These are phyloP conservation scores for Carterocephalus palaemon DNA, from an alignment of 2,888 invertebrate genomes.

Conservation along the genomic window DNA sequence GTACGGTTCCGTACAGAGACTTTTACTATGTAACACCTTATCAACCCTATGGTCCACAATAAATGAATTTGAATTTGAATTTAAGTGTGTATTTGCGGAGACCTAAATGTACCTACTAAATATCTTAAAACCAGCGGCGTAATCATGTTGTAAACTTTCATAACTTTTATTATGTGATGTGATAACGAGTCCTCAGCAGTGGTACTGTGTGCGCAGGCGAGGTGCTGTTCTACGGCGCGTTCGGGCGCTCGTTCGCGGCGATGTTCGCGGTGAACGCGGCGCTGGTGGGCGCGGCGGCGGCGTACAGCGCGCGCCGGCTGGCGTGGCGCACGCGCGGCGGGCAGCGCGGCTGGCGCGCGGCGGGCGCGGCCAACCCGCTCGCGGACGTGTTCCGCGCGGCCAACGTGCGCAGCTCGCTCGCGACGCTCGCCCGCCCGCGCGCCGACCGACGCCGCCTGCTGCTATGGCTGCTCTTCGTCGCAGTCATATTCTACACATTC, in stretches of 20 bases:
- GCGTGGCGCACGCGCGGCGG: conserved; percentile 84
- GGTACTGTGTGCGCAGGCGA: conserved; percentile 85
- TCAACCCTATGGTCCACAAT: too few relatives aligned
- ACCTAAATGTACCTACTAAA: too few relatives aligned
- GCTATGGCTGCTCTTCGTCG: conserved; percentile 83
- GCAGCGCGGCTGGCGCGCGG: conserved; percentile 80
- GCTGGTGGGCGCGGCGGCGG: conserved; percentile 80
- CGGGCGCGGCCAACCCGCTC: conserved; percentile 78
- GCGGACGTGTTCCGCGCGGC: conserved; percentile 85
- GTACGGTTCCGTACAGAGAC: too few relatives aligned
- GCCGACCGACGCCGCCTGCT: too few relatives aligned
- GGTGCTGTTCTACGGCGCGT: conserved; percentile 80
- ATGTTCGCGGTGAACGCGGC: conserved; percentile 86
- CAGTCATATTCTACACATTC: conserved; percentile 89
- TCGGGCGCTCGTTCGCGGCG: conserved; percentile 82
- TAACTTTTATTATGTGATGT: conserved; percentile 27
- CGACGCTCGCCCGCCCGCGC: too few relatives aligned
- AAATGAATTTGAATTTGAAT: too few relatives aligned
- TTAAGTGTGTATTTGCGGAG: too few relatives aligned
- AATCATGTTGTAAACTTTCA: background rate
- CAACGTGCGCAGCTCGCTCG: too few relatives aligned
- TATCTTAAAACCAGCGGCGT: too few relatives aligned
- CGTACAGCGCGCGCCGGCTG: conserved; percentile 81
- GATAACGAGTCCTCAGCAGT: conserved; percentile 91
- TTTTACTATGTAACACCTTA: too few relatives aligned